Evolutionary conservation across 1,140 invertebrate species (phyloP).

Genomic region (Diachasmimorpha longicaudata): DNA sequence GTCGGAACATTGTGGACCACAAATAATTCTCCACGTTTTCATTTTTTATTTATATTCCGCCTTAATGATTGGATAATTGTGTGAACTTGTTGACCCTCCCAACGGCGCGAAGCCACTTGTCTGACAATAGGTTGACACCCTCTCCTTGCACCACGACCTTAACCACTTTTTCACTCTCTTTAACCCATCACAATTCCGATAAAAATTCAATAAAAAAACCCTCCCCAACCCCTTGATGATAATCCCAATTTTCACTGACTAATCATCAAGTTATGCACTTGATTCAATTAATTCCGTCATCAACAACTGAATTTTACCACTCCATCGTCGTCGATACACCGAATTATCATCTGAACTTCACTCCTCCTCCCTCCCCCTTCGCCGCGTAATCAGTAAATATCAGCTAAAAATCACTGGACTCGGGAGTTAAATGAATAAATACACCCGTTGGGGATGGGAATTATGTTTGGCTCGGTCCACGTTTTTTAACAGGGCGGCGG

Average conservation of each 20-base stretch:
- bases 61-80: neutral
- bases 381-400: no score
- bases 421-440: no score
- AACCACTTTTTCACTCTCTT: neutral
- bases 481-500: conserved; percentile 57
- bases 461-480: conserved; percentile 56
- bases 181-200: neutral
- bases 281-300: no score
- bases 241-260: no score
- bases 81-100: neutral
- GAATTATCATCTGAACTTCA: no score
- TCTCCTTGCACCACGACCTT: neutral
- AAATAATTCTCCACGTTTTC: neutral
- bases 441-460: conserved; percentile 32
- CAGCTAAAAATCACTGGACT: no score
- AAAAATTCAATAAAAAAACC: no score
- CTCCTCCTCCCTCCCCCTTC: no score
- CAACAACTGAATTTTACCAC: no score
- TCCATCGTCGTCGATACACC: no score
- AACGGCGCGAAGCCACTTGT: neutral
- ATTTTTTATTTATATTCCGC: neutral
- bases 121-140: neutral
- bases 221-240: no score
- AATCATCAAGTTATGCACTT: no score
- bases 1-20: neutral